phyloP scores from a whole-genome alignment of 2,888 invertebrate species.

The Rhogogaster chlorosoma region DNA sequence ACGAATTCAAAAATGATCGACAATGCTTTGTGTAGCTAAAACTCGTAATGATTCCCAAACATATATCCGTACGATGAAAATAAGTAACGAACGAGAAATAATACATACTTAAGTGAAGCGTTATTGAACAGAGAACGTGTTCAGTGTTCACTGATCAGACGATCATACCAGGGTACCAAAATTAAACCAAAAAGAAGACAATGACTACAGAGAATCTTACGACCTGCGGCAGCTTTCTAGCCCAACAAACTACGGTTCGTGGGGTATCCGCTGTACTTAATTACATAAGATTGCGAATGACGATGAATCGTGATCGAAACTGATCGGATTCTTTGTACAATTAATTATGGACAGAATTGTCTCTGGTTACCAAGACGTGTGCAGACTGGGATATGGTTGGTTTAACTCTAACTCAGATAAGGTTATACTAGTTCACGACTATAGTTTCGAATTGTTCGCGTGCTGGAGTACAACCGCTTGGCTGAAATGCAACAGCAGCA shows the following conservation, averaged over 20 bases:
- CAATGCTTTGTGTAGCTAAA: not conserved
- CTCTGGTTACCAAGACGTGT: not conserved
- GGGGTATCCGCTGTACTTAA: not conserved
- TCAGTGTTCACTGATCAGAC: not conserved
- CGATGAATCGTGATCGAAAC: conserved; percentile 2
- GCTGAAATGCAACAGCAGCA: not conserved
- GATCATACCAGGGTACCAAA: not conserved
- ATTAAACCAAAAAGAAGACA: not conserved
- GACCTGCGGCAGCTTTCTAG: conserved; percentile 4
- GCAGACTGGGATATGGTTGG: not conserved
- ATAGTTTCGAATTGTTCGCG: conserved; percentile 20
- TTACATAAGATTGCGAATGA: not conserved
- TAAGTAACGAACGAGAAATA: not conserved
- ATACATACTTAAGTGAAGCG: not conserved
- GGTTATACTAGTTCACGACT: not conserved
- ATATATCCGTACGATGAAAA: not conserved
- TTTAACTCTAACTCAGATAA: not conserved
- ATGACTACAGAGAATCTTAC: not conserved
- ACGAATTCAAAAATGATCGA: not conserved
- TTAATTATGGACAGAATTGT: conserved; percentile 14
- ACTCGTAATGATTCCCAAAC: not conserved
- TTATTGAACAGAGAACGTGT: not conserved
- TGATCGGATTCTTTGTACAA: not conserved
- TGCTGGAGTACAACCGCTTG: conserved; percentile 8
- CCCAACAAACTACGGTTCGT: not conserved